Evolutionary conservation across 2,888 invertebrate genomes (phyloP).

Genomic region (Agrotis exclamationis): DNA sequence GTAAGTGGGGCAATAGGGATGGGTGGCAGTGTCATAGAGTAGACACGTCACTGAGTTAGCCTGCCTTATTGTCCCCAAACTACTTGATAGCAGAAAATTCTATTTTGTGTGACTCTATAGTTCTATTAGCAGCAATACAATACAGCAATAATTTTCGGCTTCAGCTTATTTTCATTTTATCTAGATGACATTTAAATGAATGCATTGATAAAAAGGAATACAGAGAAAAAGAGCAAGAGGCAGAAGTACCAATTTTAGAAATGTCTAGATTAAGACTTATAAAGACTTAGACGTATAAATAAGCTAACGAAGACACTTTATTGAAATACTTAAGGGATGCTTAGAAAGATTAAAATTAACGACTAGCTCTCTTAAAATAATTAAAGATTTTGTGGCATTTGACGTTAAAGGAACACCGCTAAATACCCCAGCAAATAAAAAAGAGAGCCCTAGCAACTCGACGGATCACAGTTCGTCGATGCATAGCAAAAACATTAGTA

Average conservation of each 20-base stretch:
- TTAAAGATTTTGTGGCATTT: background rate
- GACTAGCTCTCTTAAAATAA: background rate
- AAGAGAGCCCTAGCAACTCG: background rate
- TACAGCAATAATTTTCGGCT: background rate
- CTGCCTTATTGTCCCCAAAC: background rate
- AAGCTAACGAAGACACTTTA: background rate
- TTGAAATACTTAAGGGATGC: background rate
- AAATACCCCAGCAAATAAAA: background rate
- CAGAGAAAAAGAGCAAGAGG: background rate
- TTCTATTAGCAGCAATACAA: no score
- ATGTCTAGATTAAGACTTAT: background rate
- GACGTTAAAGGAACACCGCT: background rate
- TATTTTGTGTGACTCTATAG: background rate
- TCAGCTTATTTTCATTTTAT: background rate
- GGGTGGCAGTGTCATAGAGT: conserved; percentile 29
- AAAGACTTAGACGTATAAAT: background rate
- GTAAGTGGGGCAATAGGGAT: conserved; percentile 42
- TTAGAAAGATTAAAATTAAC: background rate
- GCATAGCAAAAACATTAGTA: conserved; percentile 15
- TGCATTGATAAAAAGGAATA: background rate
- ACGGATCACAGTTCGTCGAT: background rate
- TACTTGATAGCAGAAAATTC: background rate
- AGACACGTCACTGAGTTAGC: background rate
- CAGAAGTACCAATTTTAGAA: background rate
- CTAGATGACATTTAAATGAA: background rate